Evolutionary conservation across 2,797 vertebrate species (phyloP).

Genomic region (Tolypeutes matacus): DNA sequence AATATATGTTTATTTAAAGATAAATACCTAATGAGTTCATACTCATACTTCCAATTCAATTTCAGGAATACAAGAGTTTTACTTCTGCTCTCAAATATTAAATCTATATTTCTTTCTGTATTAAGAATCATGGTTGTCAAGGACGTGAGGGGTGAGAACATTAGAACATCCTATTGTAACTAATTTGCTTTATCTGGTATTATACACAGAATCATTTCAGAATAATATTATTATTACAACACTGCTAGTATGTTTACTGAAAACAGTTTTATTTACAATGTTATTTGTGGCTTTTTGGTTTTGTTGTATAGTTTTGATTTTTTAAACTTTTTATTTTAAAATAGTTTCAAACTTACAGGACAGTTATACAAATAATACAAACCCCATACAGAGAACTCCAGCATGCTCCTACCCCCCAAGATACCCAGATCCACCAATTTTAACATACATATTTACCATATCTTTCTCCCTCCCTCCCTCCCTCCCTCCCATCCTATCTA

Average conservation of each 20-base stretch:
- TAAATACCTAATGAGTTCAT: not conserved
- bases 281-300: not conserved
- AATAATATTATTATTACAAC: not conserved
- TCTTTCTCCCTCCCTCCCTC: too few species aligned
- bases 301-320: not conserved
- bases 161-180: not conserved
- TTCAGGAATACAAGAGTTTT: not conserved
- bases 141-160: not conserved
- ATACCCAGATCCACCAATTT: too few species aligned
- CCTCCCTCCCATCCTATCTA: too few species aligned
- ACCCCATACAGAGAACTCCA: too few species aligned
- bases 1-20: not conserved
- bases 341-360: too few species aligned
- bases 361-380: too few species aligned
- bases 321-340: too few species aligned
- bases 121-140: not conserved
- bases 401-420: too few species aligned
- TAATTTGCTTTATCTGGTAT: not conserved
- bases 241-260: not conserved
- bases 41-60: conserved; percentile 7
- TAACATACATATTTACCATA: too few species aligned
- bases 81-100: not conserved
- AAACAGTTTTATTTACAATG: conserved; percentile 17
- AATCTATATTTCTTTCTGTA: not conserved
- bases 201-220: not conserved